Evolutionary conservation across 2,113 vertebrate genomes (phyloP).

Genomic region (Heterochromis multidens): DNA sequence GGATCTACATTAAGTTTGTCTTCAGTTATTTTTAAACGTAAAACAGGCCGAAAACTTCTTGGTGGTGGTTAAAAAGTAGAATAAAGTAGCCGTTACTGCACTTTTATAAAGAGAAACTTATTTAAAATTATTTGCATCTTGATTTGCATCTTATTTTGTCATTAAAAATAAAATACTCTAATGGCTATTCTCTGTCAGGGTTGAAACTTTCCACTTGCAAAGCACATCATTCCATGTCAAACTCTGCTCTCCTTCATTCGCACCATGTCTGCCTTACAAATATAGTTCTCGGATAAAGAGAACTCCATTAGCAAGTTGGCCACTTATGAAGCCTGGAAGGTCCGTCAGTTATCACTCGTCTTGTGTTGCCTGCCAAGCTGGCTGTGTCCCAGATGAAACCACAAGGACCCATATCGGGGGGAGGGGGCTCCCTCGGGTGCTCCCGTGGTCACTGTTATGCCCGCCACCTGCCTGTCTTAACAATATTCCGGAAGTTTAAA

Average conservation of each 20-base stretch:
- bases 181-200: conserved; percentile 16
- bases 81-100: not conserved
- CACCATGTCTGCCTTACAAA: conserved; percentile 70
- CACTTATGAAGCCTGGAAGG: conserved; percentile 69
- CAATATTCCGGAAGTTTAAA: conserved; percentile 68
- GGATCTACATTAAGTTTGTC: not conserved
- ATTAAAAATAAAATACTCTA: conserved; percentile 5
- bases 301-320: conserved; percentile 75
- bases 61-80: not conserved
- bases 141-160: conserved; percentile 6
- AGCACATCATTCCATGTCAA: conserved; percentile 27
- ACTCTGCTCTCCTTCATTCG: conserved; percentile 71
- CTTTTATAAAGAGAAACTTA: not conserved
- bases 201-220: conserved; percentile 32
- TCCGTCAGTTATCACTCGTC: conserved; percentile 74
- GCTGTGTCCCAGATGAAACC: conserved; percentile 60
- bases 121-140: not conserved
- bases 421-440: conserved; percentile 28
- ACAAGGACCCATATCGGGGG: conserved; percentile 52
- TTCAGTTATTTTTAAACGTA: not conserved
- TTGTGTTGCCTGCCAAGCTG: conserved; percentile 69
- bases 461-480: conserved; percentile 72
- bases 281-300: conserved; percentile 77
- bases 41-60: not conserved
- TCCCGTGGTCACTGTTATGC: conserved; percentile 55